These are phyloP conservation scores for Himalopsyche japonica DNA, from an alignment of 2,888 invertebrate species.

Conservation along the genomic window DNA sequence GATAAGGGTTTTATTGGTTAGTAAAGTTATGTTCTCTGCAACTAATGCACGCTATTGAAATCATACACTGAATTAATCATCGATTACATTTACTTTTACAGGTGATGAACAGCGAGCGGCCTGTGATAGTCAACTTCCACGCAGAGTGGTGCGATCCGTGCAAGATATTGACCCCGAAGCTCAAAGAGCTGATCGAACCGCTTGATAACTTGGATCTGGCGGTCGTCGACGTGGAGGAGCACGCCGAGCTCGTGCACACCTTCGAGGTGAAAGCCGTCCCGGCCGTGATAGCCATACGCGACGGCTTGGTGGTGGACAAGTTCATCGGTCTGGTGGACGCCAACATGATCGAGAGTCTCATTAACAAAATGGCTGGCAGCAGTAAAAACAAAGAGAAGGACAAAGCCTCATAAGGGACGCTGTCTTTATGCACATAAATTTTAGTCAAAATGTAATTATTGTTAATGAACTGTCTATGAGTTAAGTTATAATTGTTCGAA, in stretches of 20 bases:
- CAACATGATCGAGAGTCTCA: conserved; percentile 77
- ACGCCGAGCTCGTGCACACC: conserved; percentile 80
- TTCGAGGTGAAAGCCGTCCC: conserved; percentile 83
- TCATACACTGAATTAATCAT: no score
- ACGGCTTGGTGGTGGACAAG: conserved; percentile 83
- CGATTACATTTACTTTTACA: conserved; percentile 42
- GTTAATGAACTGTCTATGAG: background rate
- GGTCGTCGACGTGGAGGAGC: conserved; percentile 79
- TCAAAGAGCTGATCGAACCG: conserved; percentile 75
- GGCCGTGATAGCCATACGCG: conserved; percentile 78
- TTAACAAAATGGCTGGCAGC: conserved; percentile 62
- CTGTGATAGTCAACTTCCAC: conserved; percentile 90
- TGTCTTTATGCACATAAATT: background rate
- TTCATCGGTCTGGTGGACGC: conserved; percentile 85
- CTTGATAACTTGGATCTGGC: conserved; percentile 75
- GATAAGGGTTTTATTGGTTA: no score
- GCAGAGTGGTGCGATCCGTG: conserved; percentile 92
- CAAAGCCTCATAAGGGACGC: conserved; percentile 20
- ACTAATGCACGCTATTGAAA: no score
- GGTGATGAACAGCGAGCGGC: conserved; percentile 81
- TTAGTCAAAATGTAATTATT: background rate
- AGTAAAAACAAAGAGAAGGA: conserved; percentile 30
- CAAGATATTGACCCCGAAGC: conserved; percentile 82
- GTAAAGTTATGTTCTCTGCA: no score
- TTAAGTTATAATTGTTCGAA: background rate